A percentile compares a stretch with the other conserved stretches of the same genome.
These are phyloP conservation scores for Rutilus rutilus DNA, from an alignment of 2,113 vertebrate species.

Conservation along the genomic window DNA sequence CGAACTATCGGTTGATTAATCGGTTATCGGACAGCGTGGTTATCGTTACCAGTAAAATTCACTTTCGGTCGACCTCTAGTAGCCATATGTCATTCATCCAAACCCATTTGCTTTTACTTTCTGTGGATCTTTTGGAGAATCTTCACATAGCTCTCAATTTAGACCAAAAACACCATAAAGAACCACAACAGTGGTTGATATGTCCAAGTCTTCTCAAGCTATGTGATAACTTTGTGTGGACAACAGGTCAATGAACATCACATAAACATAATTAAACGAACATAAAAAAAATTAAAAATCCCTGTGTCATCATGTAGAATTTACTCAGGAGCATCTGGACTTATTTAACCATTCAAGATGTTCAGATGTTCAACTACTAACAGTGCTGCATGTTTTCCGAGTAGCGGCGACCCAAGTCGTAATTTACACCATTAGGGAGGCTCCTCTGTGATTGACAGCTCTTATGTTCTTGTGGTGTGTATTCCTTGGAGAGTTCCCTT, in stretches of 20 bases:
- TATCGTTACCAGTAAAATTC: too few relatives aligned
- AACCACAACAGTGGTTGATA: background rate
- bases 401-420: background rate
- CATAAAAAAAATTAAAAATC: background rate
- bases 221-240: background rate
- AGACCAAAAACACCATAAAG: background rate
- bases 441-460: background rate
- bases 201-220: background rate
- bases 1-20: too few relatives aligned
- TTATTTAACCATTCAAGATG: slow-evolving; percentile 28
- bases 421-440: background rate
- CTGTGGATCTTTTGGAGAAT: background rate
- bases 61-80: too few relatives aligned
- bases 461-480: slow-evolving; percentile 6
- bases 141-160: background rate
- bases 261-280: background rate
- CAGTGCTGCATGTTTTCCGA: background rate
- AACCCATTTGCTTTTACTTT: background rate
- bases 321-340: slow-evolving; percentile 10
- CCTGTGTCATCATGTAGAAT: slow-evolving; percentile 7
- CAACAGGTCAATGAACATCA: background rate
- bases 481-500: background rate
- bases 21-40: too few relatives aligned
- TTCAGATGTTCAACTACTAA: slow-evolving; percentile 2
- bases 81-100: background rate